Conservation (phyloP, 2,113 vertebrate species). For the Heterotis niloticus region DNA sequence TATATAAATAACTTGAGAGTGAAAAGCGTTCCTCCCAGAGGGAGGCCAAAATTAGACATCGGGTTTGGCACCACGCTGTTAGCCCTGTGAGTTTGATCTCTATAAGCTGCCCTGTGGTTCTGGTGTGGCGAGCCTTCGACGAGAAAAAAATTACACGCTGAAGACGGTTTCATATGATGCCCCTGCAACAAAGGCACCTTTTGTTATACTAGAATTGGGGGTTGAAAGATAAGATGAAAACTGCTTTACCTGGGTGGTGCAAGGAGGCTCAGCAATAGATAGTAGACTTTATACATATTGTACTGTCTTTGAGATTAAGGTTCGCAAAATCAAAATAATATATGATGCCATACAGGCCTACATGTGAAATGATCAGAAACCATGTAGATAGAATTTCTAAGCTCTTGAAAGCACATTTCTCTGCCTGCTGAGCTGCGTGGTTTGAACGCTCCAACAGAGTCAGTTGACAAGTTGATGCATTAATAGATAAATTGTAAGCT, state of each 20-base stretch:
- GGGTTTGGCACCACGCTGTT: neutral
- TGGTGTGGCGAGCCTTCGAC: too few relatives aligned
- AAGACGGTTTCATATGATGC: neutral
- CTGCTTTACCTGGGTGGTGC: neutral
- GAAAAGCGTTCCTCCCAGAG: neutral
- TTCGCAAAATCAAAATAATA: neutral
- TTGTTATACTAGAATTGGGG: neutral
- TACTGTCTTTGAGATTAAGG: neutral
- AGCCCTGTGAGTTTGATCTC: neutral
- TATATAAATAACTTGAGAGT: neutral
- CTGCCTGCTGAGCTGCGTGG: too few relatives aligned
- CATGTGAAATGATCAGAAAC: too few relatives aligned
- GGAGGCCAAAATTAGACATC: neutral
- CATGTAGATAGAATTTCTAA: too few relatives aligned
- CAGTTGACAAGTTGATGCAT: too few relatives aligned
- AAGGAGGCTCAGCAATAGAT: neutral
- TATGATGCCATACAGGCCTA: too few relatives aligned
- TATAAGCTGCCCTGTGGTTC: neutral
- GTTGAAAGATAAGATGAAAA: neutral
- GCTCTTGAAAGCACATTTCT: too few relatives aligned
- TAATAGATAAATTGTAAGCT: too few relatives aligned
- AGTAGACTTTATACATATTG: neutral
- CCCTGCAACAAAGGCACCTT: conserved; percentile 8
- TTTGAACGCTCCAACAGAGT: too few relatives aligned
- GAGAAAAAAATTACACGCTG: neutral